Base-by-base conservation (phyloP, 2,888 invertebrate species). In the Cylloceria caligata region DNA sequence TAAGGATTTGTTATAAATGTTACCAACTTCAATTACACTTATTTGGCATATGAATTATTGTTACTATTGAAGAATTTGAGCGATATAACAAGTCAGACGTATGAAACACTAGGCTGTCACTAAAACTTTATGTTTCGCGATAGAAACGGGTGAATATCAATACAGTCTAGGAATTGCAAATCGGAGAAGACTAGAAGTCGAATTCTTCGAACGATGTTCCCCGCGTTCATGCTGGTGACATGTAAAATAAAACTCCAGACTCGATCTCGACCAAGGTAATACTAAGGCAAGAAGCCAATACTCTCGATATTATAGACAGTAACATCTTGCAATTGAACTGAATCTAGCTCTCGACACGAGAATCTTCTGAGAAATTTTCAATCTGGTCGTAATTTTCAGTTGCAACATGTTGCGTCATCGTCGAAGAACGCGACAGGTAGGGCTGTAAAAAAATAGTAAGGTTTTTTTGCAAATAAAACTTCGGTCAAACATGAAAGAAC, bases 241-340 rank as follows among this genome's bases (percentile, higher is more conserved):
- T 9, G 27, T 13, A 11, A 13, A 3, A 27, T 57, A 4, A n/a
- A 34, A 57, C 34, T 57, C 57, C 16, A 30, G 30, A 57, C n/a
- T 57, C n/a, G n/a, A 30, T 27, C n/a, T 21, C 49, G 49, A 49
- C 7, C 57, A 34, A 34, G 57, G n/a, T 57, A 57, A 30, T 13
- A 57, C 52, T 52, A 3, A 27, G 27, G 27, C 55, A 11, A 55
- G 55, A n/a, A 24, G 9, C 13, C 27, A 55, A 57, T 30, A 34
- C n/a, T 0, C 30, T 30, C 7, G 57, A 16, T 57, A 6, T 57
- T 27, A n/a, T n/a, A 6, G 57, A 57, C 27, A 30, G 1, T 13
- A n/a, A 16, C 16, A 4, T 34, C 30, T n/a, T n/a, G 16, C 30
- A n/a, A 55, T 27, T 11, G 42, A 13, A 16, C 16, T 45, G 13